phyloP scores from a whole-genome alignment of 2,888 invertebrate species.

The Ectobius pallidus region DNA sequence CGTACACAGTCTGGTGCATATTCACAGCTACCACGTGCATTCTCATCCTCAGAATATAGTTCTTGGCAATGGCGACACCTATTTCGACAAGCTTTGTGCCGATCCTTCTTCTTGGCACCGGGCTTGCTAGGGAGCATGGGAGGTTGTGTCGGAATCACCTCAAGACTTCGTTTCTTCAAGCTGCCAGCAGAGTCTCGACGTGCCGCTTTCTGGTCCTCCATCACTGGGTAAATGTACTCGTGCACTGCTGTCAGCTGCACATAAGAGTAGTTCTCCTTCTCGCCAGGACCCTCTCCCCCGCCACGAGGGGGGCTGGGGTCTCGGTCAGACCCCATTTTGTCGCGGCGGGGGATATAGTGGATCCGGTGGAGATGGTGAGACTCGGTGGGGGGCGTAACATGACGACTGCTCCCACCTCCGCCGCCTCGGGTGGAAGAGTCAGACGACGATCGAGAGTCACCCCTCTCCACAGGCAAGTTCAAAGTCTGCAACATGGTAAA shows the following conservation, averaged over 20 bases:
- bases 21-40: constrained; percentile 84
- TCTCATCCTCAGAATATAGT: constrained; percentile 81
- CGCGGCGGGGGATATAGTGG: constrained; percentile 64
- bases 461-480: constrained; percentile 80
- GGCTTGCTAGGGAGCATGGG: constrained; percentile 51
- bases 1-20: constrained; percentile 85
- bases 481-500: constrained; percentile 67
- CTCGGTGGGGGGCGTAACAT: constrained; percentile 48
- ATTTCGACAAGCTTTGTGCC: constrained; percentile 55
- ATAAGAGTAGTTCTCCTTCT: constrained; percentile 75
- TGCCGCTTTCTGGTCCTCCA: constrained; percentile 58
- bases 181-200: constrained; percentile 63
- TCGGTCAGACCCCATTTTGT: constrained; percentile 50
- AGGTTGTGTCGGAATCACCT: constrained; percentile 57
- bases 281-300: constrained; percentile 27
- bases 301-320: constrained; percentile 46
- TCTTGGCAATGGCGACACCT: constrained; percentile 78
- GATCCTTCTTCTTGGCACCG: constrained; percentile 50
- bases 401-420: constrained; percentile 44
- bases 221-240: constrained; percentile 86
- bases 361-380: constrained; percentile 61
- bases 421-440: constrained; percentile 63
- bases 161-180: constrained; percentile 69
- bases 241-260: constrained; percentile 83
- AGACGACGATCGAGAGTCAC: constrained; percentile 79